phyloP scores from a whole-genome alignment of 2,888 invertebrate genomes.

The Crioceris asparagi region DNA sequence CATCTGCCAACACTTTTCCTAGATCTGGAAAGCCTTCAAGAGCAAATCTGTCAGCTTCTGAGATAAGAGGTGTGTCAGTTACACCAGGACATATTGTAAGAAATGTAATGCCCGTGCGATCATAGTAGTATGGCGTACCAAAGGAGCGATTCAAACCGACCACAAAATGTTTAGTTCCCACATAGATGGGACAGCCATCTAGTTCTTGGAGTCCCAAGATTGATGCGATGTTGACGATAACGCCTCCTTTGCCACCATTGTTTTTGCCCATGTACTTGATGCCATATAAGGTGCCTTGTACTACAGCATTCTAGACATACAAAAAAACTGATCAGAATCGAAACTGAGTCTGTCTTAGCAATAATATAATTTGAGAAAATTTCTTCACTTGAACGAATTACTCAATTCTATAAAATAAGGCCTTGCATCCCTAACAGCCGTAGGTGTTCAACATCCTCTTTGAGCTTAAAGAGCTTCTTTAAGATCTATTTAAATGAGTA shows the following conservation, averaged over 20 bases:
- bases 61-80: slow-evolving; percentile 34
- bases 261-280: slow-evolving; percentile 49
- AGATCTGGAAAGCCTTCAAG: slow-evolving; percentile 23
- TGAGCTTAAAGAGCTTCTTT: too few species aligned
- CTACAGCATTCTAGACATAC: slow-evolving; percentile 36
- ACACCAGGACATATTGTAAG: slow-evolving; percentile 39
- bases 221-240: slow-evolving; percentile 56
- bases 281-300: slow-evolving; percentile 43
- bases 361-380: too few species aligned
- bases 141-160: slow-evolving; percentile 43
- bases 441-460: too few species aligned
- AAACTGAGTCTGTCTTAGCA: too few species aligned
- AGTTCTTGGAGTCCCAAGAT: slow-evolving; percentile 46
- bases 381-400: too few species aligned
- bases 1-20: slow-evolving; percentile 24
- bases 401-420: not conserved
- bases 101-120: slow-evolving; percentile 35
- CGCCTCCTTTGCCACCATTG: slow-evolving; percentile 49
- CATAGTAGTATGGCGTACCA: slow-evolving; percentile 32
- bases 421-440: too few species aligned
- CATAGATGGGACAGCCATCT: slow-evolving; percentile 47
- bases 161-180: slow-evolving; percentile 49
- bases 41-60: slow-evolving; percentile 25
- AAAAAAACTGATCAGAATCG: not conserved
- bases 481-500: too few species aligned